Evolutionary conservation across 2,888 invertebrate species (phyloP), one percentile per base, ranked within the genome.

Genomic region (Drosophila fulvimacula): DNA sequence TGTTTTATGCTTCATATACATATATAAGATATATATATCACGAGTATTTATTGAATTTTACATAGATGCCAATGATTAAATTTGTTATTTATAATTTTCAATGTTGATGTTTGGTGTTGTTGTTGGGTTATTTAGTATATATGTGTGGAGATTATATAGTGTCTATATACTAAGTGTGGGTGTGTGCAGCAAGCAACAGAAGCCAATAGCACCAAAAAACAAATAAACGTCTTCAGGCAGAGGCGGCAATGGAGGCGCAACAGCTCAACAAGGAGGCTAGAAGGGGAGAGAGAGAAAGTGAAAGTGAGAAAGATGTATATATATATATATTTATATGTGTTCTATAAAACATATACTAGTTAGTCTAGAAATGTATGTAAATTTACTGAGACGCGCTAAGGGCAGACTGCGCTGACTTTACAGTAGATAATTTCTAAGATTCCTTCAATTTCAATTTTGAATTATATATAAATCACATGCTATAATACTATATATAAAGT

Each of bases 41-140:
- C 70, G 75, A 83, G 76, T 89, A 72, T 89, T 85, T 87, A 85
- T 85, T 85, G 79, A 75, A 87, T 76, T 84, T 84, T 83, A 81
- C 81, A 84, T 80, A 82, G 73, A 80, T 80, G 74, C 73, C 67
- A 71, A 73, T 80, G 67, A 86, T 72, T 74, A 72, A 70, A 77
- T 61, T 63, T 51, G 59, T 57, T 38, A 36, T 53, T 46, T 38
- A 55, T 42, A 59, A 53, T 52, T 42, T 34, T 21, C 9, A 48
- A 42, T 48, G 63, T 66, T 46, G 44, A 21, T 24, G 7, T 44
- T 51, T 59, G 61, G 27, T 46, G 36, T 46, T 66, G 53, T 63
- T 30, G 9, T 30, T 30, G 30, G 7, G 24, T 63, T 27, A 4
- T 41, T 59, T 48, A 62, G 51, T 58, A 65, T 51, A 64, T 51